Base-by-base conservation (phyloP, 2,113 vertebrate genomes). In the Pterocles burchelli region DNA sequence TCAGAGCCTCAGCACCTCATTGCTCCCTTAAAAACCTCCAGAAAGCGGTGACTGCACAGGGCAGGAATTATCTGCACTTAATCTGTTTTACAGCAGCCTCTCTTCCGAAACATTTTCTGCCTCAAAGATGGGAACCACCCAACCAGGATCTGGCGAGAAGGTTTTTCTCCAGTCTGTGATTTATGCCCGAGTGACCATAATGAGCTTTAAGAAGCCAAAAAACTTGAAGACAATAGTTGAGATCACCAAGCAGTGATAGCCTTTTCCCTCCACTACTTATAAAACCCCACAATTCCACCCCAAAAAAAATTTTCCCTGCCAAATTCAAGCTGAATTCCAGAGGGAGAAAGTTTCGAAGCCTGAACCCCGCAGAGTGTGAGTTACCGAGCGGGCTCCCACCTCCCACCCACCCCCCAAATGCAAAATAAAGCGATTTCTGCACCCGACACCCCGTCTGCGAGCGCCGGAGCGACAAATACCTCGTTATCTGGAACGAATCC, bases 401-500 rank as follows among this genome's bases (percentile, higher is more conserved):
- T 91, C 92, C 91, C 91, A 41, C 82, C 96, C 94, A 63, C 79
- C 83, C 90, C 52, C 45, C 68, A 10, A 73, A 82, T 29, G 26
- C 72, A 36, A 67, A 90, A 85, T 74, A 45, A 85, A 95, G 95
- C n/a, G 1, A 73, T 54, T 96, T 81, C 72, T 62, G 76, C 1
- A 21, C 86, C 85, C 9, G 46, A 5, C 58, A 45, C 73, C 67
- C n/a, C 7, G 41, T 28, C 85, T 79, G 86, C 10, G 7, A 84
- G 78, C 49, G 85, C 90, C 89, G 1, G 34, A 96, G 91, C 79
- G 86, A 95, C 94, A 97, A 98, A 98, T 98, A 98, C 98, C 98
- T 98, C 97, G 90, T 97, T 95, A 94, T 96, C 91, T 96, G 98
- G 97, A 97, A 94, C 96, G 63, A 97, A 97, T 97, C 95, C 98